These are phyloP conservation scores for Bufo gargarizans DNA, from an alignment of 2,113 vertebrate species.

Conservation along the genomic window DNA sequence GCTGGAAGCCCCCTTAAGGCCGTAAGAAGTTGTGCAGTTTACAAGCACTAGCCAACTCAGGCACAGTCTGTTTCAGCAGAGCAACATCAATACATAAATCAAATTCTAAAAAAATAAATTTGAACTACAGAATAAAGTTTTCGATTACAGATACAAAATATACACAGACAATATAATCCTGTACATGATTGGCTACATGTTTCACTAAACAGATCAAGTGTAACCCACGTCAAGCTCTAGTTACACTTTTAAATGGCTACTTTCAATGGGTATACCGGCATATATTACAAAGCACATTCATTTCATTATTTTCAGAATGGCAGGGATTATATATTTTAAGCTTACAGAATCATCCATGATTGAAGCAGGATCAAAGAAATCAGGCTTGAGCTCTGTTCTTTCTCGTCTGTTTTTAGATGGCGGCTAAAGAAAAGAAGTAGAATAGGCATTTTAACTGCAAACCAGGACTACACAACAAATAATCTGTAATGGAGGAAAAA, in stretches of 20 bases:
- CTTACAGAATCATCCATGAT: slow-evolving; percentile 99
- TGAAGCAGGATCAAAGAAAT: slow-evolving; percentile 99
- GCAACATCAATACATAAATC: neutral
- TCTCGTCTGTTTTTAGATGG: slow-evolving; percentile 98
- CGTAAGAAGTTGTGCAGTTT: neutral
- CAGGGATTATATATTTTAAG: slow-evolving; percentile 60
- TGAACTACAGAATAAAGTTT: slow-evolving; percentile 34
- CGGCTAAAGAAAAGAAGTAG: slow-evolving; percentile 76
- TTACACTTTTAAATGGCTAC: neutral
- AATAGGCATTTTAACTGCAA: neutral
- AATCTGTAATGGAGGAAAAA: neutral
- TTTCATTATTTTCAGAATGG: slow-evolving; percentile 57
- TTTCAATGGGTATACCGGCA: neutral
- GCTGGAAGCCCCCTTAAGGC: too few relatives aligned
- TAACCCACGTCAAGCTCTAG: neutral
- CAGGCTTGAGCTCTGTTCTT: slow-evolving; percentile 96
- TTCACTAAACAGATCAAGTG: neutral
- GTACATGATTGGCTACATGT: neutral
- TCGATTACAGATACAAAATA: slow-evolving; percentile 18
- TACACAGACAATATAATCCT: neutral
- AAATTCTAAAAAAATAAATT: slow-evolving; percentile 49
- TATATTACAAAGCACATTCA: slow-evolving; percentile 8
- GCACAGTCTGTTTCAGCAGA: neutral
- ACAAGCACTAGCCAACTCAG: neutral
- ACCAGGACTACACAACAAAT: neutral